Conservation (phyloP, 2,113 vertebrate species). For the human (Homo sapiens) region DNA sequence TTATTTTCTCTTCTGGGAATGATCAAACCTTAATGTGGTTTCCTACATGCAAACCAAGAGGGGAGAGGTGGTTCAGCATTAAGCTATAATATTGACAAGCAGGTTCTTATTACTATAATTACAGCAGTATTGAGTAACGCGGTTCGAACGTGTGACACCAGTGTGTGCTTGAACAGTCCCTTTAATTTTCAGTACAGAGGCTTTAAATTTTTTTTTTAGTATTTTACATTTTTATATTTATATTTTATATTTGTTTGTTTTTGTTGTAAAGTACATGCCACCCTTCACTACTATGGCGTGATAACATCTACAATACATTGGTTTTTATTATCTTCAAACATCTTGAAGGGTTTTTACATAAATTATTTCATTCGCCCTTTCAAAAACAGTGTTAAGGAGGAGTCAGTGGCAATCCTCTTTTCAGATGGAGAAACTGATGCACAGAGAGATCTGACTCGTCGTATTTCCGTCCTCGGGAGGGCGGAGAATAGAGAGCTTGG, state of each 20-base stretch:
- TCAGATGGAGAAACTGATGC: constrained; percentile 23
- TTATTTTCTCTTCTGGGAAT: constrained; percentile 35
- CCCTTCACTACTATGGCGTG: neutral
- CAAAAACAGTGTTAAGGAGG: constrained; percentile 43
- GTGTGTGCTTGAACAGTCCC: neutral
- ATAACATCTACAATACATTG: neutral
- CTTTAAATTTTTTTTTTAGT: neutral
- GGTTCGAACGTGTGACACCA: constrained; percentile 38
- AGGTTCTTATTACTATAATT: constrained; percentile 67
- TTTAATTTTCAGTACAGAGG: constrained; percentile 55
- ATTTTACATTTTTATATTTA: neutral
- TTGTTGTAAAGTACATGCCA: neutral
- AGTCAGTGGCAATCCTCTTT: neutral
- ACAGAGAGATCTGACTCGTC: neutral
- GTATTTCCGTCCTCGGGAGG: constrained; percentile 35
- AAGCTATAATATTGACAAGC: constrained; percentile 44
- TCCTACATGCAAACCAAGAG: constrained; percentile 44
- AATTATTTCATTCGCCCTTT: constrained; percentile 51
- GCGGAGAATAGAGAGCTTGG: neutral
- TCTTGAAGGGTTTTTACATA: constrained; percentile 27
- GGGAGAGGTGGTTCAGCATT: constrained; percentile 10
- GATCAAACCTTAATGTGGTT: constrained; percentile 38
- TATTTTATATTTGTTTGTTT: constrained; percentile 27
- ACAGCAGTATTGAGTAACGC: constrained; percentile 39
- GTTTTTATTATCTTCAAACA: constrained; percentile 42